phyloP scores from a whole-genome alignment of 2,113 vertebrate species.

The Oreochromis spilurus region DNA sequence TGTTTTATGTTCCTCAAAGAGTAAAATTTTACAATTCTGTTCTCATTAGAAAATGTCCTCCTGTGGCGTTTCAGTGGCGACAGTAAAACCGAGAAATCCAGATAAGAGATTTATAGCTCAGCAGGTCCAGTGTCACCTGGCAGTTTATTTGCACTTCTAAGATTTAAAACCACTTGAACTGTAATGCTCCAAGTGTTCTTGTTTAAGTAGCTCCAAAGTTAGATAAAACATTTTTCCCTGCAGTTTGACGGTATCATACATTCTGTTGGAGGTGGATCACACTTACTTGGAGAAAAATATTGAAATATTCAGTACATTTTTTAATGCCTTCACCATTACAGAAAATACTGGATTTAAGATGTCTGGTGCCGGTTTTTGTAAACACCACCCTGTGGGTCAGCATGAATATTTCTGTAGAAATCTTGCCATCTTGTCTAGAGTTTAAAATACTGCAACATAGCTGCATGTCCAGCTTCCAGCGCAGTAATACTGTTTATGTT shows the following conservation, averaged over 20 bases:
- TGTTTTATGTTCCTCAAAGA: not conserved
- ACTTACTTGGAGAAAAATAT: not conserved
- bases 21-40: conserved; percentile 3
- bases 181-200: not conserved
- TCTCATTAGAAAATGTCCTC: conserved; percentile 12
- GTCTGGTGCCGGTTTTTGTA: not conserved
- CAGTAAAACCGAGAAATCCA: conserved; percentile 7
- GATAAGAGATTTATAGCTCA: conserved; percentile 9
- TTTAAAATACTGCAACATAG: not conserved
- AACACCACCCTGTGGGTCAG: not conserved
- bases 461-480: not conserved
- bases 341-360: not conserved
- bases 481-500: not conserved
- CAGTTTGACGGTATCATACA: not conserved
- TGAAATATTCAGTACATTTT: not conserved
- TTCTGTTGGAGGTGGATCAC: not conserved
- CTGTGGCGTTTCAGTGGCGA: not conserved
- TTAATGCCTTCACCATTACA: not conserved
- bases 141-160: conserved; percentile 13
- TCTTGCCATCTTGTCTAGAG: not conserved
- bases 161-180: conserved; percentile 33
- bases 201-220: conserved; percentile 10
- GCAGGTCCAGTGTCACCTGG: not conserved
- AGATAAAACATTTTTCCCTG: conserved; percentile 3
- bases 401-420: not conserved